These are phyloP conservation scores for Leucophenga montana DNA, from an alignment of 2,888 invertebrate genomes.

Conservation along the genomic window DNA sequence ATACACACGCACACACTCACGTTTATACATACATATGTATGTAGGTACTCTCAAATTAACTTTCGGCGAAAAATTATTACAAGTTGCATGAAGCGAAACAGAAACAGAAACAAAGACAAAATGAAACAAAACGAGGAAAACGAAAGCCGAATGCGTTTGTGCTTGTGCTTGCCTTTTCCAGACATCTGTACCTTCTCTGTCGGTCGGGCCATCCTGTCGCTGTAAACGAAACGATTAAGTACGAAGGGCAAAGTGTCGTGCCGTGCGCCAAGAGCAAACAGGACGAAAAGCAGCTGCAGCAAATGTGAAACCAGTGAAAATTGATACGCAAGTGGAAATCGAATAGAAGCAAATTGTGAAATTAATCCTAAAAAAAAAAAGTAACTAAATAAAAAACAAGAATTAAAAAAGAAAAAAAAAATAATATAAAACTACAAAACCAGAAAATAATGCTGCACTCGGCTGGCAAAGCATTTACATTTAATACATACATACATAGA, in stretches of 20 bases:
- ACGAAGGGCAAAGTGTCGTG: not conserved
- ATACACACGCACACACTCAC: conserved; percentile 23
- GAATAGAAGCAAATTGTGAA: not conserved
- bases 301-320: not conserved
- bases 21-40: conserved; percentile 26
- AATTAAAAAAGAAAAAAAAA: not conserved
- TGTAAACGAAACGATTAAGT: not conserved
- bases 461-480: not conserved
- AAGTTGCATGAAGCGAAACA: conserved; percentile 39
- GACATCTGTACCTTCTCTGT: conserved; percentile 5
- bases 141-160: too few species aligned
- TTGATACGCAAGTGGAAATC: not conserved
- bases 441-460: not conserved
- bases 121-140: conserved; percentile 23
- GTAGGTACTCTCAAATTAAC: conserved; percentile 58
- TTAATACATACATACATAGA: too few species aligned
- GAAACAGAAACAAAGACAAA: conserved; percentile 18
- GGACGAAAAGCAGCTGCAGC: conserved; percentile 15
- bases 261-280: not conserved
- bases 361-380: too few species aligned
- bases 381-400: not conserved
- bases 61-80: conserved; percentile 60
- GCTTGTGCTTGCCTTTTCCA: too few species aligned
- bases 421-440: not conserved
- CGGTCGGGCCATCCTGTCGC: not conserved